phyloP scores from a whole-genome alignment of 53 echinoderm and acorn worm genomes.

The Stichopus horrens region DNA sequence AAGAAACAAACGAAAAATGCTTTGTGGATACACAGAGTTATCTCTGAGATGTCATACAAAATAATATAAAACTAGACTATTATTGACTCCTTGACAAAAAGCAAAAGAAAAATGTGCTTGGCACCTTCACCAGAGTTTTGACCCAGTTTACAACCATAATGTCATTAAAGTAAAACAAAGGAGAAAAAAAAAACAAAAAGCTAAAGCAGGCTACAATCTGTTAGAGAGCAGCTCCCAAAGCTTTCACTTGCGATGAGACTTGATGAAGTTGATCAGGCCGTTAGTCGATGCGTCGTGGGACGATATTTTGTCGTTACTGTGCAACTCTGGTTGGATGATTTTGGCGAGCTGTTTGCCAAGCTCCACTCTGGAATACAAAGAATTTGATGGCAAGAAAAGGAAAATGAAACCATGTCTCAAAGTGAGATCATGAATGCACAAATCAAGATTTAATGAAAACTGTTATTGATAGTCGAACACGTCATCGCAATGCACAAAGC shows the following conservation, averaged over 20 bases:
- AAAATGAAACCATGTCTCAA: not conserved
- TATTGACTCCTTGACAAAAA: no score
- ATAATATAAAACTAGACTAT: no score
- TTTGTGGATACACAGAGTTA: no score
- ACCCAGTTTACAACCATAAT: not conserved
- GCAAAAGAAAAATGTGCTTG: not conserved
- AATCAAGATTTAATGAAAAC: no score
- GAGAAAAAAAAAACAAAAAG: no score
- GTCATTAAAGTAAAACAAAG: not conserved
- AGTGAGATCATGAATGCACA: not conserved
- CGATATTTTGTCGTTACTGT: constrained; percentile 58
- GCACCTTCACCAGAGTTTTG: not conserved
- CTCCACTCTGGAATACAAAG: constrained; percentile 75
- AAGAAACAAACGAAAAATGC: no score
- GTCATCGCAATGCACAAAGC: no score
- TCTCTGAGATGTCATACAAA: no score
- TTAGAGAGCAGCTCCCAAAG: not conserved
- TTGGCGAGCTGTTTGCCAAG: constrained; percentile 97
- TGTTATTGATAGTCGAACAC: no score
- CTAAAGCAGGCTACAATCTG: no score
- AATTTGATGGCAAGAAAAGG: not conserved
- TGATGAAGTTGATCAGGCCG: constrained; percentile 98
- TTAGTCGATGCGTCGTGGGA: constrained; percentile 95
- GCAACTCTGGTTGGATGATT: constrained; percentile 95
- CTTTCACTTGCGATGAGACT: constrained; percentile 64